phyloP scores from a whole-genome alignment of 2,113 vertebrate genomes.

The Lipophrys pholis region DNA sequence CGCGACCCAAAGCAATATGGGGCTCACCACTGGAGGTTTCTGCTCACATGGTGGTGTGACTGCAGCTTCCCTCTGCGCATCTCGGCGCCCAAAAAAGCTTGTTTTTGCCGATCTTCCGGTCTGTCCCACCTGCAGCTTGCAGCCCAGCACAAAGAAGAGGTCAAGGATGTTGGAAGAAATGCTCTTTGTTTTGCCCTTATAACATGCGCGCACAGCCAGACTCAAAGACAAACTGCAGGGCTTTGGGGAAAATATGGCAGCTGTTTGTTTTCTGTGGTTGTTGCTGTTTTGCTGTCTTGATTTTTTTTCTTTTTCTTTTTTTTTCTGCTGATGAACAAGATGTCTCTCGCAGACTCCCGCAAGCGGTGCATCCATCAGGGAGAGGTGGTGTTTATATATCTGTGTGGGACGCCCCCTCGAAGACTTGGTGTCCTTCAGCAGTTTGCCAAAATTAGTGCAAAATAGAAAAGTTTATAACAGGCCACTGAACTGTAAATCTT shows the following conservation, averaged over 20 bases:
- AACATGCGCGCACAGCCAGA: constrained; percentile 54
- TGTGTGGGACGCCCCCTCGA: background rate
- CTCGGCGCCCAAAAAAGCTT: constrained; percentile 26
- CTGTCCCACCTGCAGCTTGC: constrained; percentile 61
- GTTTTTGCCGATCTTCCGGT: constrained; percentile 62
- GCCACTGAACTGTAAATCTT: background rate
- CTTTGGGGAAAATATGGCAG: constrained; percentile 43
- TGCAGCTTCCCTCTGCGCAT: constrained; percentile 18
- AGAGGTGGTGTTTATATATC: background rate
- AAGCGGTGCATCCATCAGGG: constrained; percentile 1
- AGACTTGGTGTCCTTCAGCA: constrained; percentile 8
- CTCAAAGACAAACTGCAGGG: constrained; percentile 41
- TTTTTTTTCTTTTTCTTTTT: background rate
- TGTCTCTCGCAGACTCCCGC: background rate
- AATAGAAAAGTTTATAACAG: background rate
- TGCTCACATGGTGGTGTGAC: constrained; percentile 41
- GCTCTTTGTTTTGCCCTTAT: constrained; percentile 39
- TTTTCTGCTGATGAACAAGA: constrained; percentile 30
- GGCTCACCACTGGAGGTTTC: constrained; percentile 31
- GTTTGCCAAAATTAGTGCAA: constrained; percentile 21
- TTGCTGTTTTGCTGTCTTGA: constrained; percentile 39
- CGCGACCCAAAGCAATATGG: constrained; percentile 21
- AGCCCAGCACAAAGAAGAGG: constrained; percentile 32
- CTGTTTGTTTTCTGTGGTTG: constrained; percentile 57
- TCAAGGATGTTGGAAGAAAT: constrained; percentile 41